Evolutionary conservation across 1,140 invertebrate genomes (phyloP).

Genomic region (Zaprionus lachaisei): DNA sequence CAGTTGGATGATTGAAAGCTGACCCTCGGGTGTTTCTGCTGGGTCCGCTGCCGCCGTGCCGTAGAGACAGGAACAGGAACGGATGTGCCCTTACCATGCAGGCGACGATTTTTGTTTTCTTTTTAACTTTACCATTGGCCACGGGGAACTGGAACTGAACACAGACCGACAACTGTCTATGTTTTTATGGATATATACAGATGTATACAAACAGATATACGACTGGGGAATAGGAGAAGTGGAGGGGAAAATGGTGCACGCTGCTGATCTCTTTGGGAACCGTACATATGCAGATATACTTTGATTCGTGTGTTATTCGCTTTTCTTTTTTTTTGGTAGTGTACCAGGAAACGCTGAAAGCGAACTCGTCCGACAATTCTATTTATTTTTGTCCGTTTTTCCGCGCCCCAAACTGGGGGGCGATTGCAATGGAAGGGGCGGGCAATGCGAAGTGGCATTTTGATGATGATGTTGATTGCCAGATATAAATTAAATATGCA

Average conservation of each 20-base stretch:
- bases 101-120: slow-evolving; percentile 30
- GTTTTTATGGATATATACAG: slow-evolving; percentile 31
- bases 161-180: slow-evolving; percentile 17
- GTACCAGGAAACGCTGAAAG: slow-evolving; percentile 57
- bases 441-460: slow-evolving; percentile 55
- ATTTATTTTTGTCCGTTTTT: slow-evolving; percentile 65
- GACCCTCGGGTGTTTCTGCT: slow-evolving; percentile 22
- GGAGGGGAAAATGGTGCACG: not conserved
- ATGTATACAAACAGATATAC: slow-evolving; percentile 13
- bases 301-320: slow-evolving; percentile 48
- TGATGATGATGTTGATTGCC: slow-evolving; percentile 73
- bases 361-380: slow-evolving; percentile 35
- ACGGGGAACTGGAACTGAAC: slow-evolving; percentile 30
- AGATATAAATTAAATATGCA: slow-evolving; percentile 79
- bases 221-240: slow-evolving; percentile 18
- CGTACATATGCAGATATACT: slow-evolving; percentile 49
- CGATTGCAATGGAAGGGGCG: not conserved
- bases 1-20: slow-evolving; percentile 89
- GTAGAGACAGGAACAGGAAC: slow-evolving; percentile 11
- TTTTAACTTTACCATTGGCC: slow-evolving; percentile 21
- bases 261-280: slow-evolving; percentile 33
- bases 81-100: slow-evolving; percentile 35
- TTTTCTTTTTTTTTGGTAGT: slow-evolving; percentile 17
- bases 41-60: not conserved
- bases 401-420: slow-evolving; percentile 19